Evolutionary conservation across 1,140 invertebrate species (phyloP), one percentile per base, ranked within the genome.

Genomic region (Sycophila sp.): DNA sequence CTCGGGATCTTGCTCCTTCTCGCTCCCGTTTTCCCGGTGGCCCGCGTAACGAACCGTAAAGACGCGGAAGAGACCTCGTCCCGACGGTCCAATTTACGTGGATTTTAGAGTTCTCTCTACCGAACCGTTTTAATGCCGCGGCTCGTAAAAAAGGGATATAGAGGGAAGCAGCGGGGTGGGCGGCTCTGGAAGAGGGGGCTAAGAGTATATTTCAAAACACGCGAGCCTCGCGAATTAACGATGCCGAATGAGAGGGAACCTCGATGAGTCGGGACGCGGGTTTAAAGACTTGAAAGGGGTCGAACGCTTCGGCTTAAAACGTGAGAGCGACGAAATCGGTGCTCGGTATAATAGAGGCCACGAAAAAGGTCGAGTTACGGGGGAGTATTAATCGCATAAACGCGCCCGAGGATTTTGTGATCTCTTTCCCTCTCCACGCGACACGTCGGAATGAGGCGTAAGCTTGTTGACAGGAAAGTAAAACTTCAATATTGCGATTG

Each of bases 1-100:
- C 69, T 51, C 32, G 40, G 28, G 15, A n/a, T n/a, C n/a, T n/a
- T n/a, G n/a, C n/a, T n/a, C n/a, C n/a, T n/a, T n/a, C n/a, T n/a
- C n/a, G n/a, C n/a, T n/a, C n/a, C n/a, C n/a, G n/a, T n/a, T n/a
- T 7, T 45, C 51, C 19, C 38, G 38, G n/a, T 2, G 38, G n/a
- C 10, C 6, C 4, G 15, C 47, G n/a, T 51, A 63, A 49, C 55
- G 56, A 69, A 59, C 34, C 49, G 68, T 58, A 55, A 55, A 55
- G 19, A 45, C 49, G 38, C 11, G 3, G 10, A 36, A 42, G 47
- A 26, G 17, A 10, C 26, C 4, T 19, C 4, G n/a, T 36, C 63
- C 2, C 36, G 22, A 1, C 17, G 4, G 36, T 49, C 49, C 45
- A 56, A 70, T 70, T 63, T 56, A 70, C 36, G 36, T 63, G 10